These are phyloP conservation scores for Chelon labrosus DNA, from an alignment of 2,797 vertebrate genomes.

Conservation along the genomic window DNA sequence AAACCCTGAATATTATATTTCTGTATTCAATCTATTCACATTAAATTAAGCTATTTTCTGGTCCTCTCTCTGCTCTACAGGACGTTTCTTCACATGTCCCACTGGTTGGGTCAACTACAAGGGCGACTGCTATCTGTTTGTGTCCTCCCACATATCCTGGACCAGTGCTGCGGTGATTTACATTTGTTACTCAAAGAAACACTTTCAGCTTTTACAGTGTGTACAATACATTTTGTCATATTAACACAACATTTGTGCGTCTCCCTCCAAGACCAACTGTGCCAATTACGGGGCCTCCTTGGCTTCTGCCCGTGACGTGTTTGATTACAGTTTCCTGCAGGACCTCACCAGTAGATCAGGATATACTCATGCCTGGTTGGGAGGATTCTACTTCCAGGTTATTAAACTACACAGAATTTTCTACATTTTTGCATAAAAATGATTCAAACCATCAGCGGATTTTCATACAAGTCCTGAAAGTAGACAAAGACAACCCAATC, in stretches of 20 bases:
- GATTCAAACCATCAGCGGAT: too few relatives aligned
- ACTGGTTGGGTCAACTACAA: conserved; percentile 11
- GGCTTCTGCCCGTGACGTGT: conserved; percentile 17
- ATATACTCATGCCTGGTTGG: background rate
- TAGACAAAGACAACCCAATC: background rate
- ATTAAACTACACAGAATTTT: too few relatives aligned
- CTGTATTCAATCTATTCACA: too few relatives aligned
- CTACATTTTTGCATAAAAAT: too few relatives aligned
- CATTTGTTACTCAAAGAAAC: background rate
- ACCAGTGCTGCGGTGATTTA: conserved; percentile 4
- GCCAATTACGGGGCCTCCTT: conserved; percentile 19
- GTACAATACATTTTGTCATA: background rate
- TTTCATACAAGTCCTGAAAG: too few relatives aligned
- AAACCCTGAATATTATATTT: too few relatives aligned
- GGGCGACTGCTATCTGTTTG: background rate
- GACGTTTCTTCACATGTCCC: conserved; percentile 15
- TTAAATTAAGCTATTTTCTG: too few relatives aligned
- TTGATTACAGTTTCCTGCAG: conserved; percentile 36
- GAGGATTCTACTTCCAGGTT: conserved; percentile 30
- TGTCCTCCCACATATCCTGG: background rate
- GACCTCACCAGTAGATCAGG: conserved; percentile 3
- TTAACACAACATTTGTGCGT: background rate
- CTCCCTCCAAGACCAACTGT: conserved; percentile 8
- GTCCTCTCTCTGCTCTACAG: background rate
- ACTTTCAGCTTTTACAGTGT: background rate